Evolutionary conservation across 2,888 invertebrate genomes (phyloP).

Genomic region (Troglohyphantes excavatus): DNA sequence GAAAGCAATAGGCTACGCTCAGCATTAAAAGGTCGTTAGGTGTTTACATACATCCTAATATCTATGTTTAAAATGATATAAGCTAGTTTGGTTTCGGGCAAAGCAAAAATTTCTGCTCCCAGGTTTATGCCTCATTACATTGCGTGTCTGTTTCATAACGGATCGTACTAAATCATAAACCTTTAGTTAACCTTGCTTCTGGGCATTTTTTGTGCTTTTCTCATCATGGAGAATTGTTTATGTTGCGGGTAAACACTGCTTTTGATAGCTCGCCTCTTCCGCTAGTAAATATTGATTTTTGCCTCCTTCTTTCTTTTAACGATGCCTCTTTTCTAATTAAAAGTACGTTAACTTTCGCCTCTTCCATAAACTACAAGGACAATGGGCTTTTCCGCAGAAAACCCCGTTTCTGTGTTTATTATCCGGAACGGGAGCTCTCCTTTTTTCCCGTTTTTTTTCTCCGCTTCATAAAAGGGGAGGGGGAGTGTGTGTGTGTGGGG

Average conservation of each 20-base stretch:
- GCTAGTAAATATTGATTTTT: conserved; percentile 75
- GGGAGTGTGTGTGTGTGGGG: too few relatives aligned
- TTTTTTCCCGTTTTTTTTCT: conserved; percentile 38
- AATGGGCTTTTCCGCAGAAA: conserved; percentile 63
- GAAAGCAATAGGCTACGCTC: conserved; percentile 23
- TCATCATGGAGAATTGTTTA: conserved; percentile 53
- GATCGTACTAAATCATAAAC: conserved; percentile 49
- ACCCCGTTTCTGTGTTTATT: conserved; percentile 72
- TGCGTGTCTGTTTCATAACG: conserved; percentile 39
- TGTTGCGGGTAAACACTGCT: conserved; percentile 63
- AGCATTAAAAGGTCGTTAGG: conserved; percentile 61
- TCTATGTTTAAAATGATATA: conserved; percentile 52
- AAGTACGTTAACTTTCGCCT: conserved; percentile 72
- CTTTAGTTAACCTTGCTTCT: conserved; percentile 3
- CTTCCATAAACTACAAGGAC: conserved; percentile 68
- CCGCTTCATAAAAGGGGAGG: neutral
- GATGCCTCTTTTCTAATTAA: conserved; percentile 75
- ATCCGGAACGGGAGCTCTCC: conserved; percentile 52
- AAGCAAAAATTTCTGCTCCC: conserved; percentile 27
- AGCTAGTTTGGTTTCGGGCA: conserved; percentile 27
- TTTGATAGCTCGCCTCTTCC: conserved; percentile 38
- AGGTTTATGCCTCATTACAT: conserved; percentile 53
- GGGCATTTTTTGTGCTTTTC: conserved; percentile 33
- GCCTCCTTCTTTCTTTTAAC: conserved; percentile 63
- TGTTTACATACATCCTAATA: conserved; percentile 45